phyloP scores from a whole-genome alignment of 2,888 invertebrate genomes.

The Yponomeuta malinellus region DNA sequence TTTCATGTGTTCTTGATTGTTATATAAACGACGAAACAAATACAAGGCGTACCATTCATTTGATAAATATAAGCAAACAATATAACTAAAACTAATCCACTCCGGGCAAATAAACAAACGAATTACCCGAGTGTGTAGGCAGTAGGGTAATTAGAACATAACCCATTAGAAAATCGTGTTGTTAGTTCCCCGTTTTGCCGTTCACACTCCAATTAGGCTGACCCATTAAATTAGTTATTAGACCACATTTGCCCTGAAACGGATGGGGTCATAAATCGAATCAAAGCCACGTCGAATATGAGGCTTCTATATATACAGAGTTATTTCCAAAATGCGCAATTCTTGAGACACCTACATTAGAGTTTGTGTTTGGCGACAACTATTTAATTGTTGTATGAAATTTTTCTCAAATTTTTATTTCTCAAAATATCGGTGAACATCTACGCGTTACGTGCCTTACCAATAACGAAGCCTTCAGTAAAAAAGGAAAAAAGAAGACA shows the following conservation, averaged over 20 bases:
- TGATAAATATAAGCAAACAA: background rate
- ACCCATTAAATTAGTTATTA: background rate
- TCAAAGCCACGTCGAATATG: background rate
- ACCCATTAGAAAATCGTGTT: background rate
- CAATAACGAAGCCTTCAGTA: too few species aligned
- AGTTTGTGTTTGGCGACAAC: too few species aligned
- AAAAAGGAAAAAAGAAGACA: too few species aligned
- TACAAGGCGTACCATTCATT: background rate
- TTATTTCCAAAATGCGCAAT: too few species aligned
- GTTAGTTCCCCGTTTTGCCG: background rate
- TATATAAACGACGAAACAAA: too few species aligned
- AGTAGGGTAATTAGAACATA: background rate
- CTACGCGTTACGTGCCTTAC: too few species aligned
- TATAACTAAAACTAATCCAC: background rate
- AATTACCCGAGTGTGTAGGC: constrained; percentile 10
- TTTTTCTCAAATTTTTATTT: too few species aligned
- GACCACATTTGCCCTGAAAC: background rate
- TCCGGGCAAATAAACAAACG: constrained; percentile 6
- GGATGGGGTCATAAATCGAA: background rate
- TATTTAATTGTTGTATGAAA: too few species aligned
- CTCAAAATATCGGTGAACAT: too few species aligned
- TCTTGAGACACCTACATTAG: too few species aligned
- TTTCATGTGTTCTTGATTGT: too few species aligned
- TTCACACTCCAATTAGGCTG: background rate
- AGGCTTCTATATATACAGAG: background rate